phyloP scores from a whole-genome alignment of 2,888 invertebrate genomes.

The Drosophila subquinaria region DNA sequence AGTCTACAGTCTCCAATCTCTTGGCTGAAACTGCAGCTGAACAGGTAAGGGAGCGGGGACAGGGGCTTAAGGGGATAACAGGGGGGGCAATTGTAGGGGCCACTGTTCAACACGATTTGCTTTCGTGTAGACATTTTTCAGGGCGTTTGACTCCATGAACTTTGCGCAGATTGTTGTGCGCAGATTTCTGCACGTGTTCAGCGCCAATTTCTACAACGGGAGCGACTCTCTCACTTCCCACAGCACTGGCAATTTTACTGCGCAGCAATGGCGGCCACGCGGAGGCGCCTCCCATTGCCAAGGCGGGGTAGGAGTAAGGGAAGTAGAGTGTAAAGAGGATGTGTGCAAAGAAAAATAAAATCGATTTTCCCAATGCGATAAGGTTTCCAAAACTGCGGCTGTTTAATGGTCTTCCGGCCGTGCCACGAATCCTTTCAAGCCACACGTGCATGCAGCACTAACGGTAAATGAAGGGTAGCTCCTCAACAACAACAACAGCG shows the following conservation, averaged over 20 bases:
- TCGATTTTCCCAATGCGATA: conserved; percentile 78
- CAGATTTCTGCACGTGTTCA: conserved; percentile 56
- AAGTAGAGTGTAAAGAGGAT: conserved; percentile 23
- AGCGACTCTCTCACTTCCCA: conserved; percentile 24
- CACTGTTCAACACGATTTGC: conserved; percentile 39
- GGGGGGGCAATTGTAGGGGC: conserved; percentile 12
- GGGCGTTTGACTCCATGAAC: conserved; percentile 58
- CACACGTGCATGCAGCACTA: conserved; percentile 69
- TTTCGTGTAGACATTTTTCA: conserved; percentile 58
- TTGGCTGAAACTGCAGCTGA: conserved; percentile 24
- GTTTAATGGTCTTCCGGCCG: conserved; percentile 63
- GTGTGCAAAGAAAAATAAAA: conserved; percentile 44
- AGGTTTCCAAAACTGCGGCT: conserved; percentile 65
- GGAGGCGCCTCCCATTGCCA: conserved; percentile 63
- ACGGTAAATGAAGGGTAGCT: conserved; percentile 56
- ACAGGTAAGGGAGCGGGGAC: background rate
- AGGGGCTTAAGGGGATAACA: background rate
- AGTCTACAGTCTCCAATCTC: conserved; percentile 27
- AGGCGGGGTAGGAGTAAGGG: background rate
- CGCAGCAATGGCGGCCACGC: conserved; percentile 74
- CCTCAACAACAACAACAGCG: background rate
- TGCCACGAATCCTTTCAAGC: conserved; percentile 65
- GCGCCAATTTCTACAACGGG: conserved; percentile 7
- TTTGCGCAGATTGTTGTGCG: conserved; percentile 45
- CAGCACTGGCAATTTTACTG: conserved; percentile 44